phyloP scores from a whole-genome alignment of 1,140 invertebrate species.

The Drosophila funebris region DNA sequence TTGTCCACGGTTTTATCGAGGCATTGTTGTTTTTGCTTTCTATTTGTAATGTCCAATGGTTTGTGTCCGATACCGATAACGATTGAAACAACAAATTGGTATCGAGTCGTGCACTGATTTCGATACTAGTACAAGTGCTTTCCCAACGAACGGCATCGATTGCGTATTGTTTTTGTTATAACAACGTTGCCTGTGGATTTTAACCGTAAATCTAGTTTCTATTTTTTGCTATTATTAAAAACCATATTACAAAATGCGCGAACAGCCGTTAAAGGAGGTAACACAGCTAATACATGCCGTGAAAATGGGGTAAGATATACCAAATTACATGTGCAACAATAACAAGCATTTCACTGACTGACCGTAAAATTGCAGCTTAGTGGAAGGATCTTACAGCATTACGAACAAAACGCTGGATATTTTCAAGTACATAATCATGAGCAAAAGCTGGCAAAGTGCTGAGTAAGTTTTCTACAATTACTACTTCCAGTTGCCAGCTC shows the following conservation, averaged over 20 bases:
- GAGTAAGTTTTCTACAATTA: slow-evolving; percentile 83
- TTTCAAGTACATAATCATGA: slow-evolving; percentile 86
- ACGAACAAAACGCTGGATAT: slow-evolving; percentile 86
- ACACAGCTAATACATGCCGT: slow-evolving; percentile 84
- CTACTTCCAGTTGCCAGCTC: not conserved
- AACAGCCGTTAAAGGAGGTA: slow-evolving; percentile 69
- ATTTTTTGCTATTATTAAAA: slow-evolving; percentile 12
- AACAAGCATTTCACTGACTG: not conserved
- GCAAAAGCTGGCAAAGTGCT: slow-evolving; percentile 86
- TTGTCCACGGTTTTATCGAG: slow-evolving; percentile 21
- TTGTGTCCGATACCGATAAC: slow-evolving; percentile 53
- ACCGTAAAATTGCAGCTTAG: slow-evolving; percentile 84
- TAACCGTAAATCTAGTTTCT: not conserved
- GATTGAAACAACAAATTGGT: not conserved
- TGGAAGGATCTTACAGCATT: slow-evolving; percentile 86
- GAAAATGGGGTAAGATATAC: slow-evolving; percentile 82
- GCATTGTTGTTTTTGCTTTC: slow-evolving; percentile 43
- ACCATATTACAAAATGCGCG: slow-evolving; percentile 43
- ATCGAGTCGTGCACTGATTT: slow-evolving; percentile 26
- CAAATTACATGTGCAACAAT: not conserved
- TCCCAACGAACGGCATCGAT: slow-evolving; percentile 12
- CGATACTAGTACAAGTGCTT: not conserved
- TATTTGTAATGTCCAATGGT: slow-evolving; percentile 1
- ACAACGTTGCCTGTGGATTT: slow-evolving; percentile 25
- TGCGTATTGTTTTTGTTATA: slow-evolving; percentile 23